phyloP scores from a whole-genome alignment of 2,888 invertebrate species.

The Himalopsyche japonica region DNA sequence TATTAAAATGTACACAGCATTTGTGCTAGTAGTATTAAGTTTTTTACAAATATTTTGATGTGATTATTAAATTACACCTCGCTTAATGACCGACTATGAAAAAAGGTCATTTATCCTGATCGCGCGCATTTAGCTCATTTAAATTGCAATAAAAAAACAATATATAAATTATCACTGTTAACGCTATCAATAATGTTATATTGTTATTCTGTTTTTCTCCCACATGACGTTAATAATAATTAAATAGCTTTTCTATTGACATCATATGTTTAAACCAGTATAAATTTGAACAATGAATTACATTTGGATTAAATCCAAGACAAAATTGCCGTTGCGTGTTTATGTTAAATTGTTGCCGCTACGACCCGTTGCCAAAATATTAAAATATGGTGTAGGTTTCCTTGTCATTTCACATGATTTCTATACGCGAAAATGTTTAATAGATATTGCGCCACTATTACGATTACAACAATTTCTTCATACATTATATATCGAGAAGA shows the following conservation, averaged over 20 bases:
- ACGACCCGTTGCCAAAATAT: background rate
- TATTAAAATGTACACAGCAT: too few species aligned
- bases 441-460: background rate
- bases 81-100: too few species aligned
- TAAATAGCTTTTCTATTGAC: background rate
- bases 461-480: background rate
- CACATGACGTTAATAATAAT: background rate
- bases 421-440: background rate
- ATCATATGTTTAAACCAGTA: background rate
- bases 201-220: too few species aligned
- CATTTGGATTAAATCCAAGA: background rate
- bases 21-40: too few species aligned
- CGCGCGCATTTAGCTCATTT: too few species aligned
- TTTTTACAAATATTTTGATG: too few species aligned
- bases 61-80: too few species aligned
- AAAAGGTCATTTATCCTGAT: too few species aligned
- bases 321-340: conserved; percentile 7
- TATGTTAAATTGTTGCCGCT: background rate
- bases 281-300: background rate
- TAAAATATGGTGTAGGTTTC: background rate
- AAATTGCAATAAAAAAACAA: too few species aligned
- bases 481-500: background rate
- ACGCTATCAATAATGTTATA: too few species aligned
- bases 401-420: background rate
- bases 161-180: too few species aligned